Evolutionary conservation across 2,888 invertebrate species (phyloP).

Genomic region (Prostheceraeus crozeri): DNA sequence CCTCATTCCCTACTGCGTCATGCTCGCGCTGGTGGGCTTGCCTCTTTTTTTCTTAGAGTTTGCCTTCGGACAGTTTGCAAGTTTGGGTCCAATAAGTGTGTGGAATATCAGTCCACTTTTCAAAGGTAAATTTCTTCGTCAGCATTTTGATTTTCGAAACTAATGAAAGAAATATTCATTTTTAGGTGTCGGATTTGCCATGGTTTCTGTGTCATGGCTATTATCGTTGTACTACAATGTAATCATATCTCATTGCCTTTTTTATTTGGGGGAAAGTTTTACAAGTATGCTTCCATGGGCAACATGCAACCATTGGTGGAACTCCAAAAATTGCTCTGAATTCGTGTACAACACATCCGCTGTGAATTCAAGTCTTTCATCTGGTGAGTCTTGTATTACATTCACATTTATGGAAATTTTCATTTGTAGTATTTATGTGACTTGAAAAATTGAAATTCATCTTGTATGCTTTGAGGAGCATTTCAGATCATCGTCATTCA

Average conservation of each 20-base stretch:
- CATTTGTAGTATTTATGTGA: too few species aligned
- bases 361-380: too few species aligned
- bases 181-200: constrained; percentile 54
- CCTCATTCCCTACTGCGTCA: constrained; percentile 70
- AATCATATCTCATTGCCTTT: constrained; percentile 53
- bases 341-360: constrained; percentile 7
- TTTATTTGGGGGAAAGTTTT: constrained; percentile 54
- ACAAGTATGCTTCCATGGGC: constrained; percentile 52
- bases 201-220: constrained; percentile 51
- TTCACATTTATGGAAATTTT: too few species aligned
- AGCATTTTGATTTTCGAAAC: too few species aligned
- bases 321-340: constrained; percentile 52
- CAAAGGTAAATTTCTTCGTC: constrained; percentile 57
- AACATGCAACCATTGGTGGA: constrained; percentile 53
- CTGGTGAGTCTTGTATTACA: too few species aligned
- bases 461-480: too few species aligned
- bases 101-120: constrained; percentile 71
- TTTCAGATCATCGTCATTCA: too few species aligned
- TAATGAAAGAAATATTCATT: constrained; percentile 22
- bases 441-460: too few species aligned
- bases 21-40: constrained; percentile 69
- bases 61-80: constrained; percentile 72
- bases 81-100: constrained; percentile 64
- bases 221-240: constrained; percentile 56
- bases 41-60: constrained; percentile 75